A percentile compares a stretch with the other conserved stretches of the same genome.
Evolutionary conservation across 2,797 vertebrate species (phyloP).

Genomic region (Margarornis squamiger): DNA sequence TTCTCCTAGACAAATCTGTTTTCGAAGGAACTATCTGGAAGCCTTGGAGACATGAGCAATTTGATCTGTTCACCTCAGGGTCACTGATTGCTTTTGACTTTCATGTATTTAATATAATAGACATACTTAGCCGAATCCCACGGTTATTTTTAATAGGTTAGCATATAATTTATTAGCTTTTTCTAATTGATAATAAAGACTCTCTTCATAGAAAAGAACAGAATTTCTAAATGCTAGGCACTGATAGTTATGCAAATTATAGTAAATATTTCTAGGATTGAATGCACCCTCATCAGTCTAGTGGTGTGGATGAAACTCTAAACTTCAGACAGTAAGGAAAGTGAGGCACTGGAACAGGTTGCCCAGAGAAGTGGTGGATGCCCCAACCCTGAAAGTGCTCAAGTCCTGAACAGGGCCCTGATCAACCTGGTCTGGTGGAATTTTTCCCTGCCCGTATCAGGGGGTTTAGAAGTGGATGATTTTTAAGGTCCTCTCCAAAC

Average conservation of each 20-base stretch:
- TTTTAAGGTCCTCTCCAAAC: neutral
- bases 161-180: neutral
- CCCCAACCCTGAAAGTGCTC: neutral
- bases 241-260: neutral
- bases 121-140: neutral
- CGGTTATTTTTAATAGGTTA: neutral
- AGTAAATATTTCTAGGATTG: neutral
- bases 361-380: neutral
- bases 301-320: neutral
- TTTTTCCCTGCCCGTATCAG: neutral
- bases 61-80: neutral
- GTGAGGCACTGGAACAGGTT: neutral
- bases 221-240: neutral
- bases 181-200: neutral
- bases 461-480: fast-evolving
- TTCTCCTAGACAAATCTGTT: neutral
- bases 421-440: neutral
- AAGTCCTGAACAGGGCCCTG: neutral
- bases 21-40: neutral
- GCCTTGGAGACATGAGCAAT: neutral
- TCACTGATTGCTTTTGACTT: neutral
- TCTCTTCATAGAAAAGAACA: neutral
- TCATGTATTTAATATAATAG: neutral
- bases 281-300: fast-evolving
- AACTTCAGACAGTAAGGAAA: neutral